Evolutionary conservation across 1,140 invertebrate species (phyloP).

Genomic region (Brachionus rotundiformis): DNA sequence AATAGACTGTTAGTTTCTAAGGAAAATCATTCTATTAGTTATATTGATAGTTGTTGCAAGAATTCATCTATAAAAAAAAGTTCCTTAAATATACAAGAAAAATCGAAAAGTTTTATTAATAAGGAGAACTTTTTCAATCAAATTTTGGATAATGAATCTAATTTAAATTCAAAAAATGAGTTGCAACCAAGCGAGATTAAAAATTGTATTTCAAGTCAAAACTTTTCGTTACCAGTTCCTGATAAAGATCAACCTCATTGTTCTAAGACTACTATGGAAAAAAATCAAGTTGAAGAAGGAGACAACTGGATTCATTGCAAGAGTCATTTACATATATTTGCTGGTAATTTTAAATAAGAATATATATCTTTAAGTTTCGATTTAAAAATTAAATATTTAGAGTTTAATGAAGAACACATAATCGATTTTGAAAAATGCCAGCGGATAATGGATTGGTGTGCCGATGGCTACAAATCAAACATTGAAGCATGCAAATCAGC

Average conservation of each 20-base stretch:
- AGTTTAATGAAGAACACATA: background rate
- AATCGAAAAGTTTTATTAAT: background rate
- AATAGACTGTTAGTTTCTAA: background rate
- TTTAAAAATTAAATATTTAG: background rate
- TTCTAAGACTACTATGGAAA: background rate
- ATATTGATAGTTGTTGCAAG: background rate
- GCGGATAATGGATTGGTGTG: background rate
- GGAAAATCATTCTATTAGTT: background rate
- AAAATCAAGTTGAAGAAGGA: background rate
- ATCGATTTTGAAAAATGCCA: background rate
- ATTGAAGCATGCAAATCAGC: background rate
- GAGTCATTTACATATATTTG: background rate
- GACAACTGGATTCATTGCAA: background rate
- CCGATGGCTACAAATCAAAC: background rate
- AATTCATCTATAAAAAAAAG: background rate
- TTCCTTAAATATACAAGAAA: background rate
- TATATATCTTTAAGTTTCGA: background rate
- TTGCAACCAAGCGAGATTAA: too few species aligned
- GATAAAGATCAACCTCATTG: background rate
- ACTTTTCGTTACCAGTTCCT: background rate
- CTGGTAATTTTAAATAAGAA: constrained; percentile 15
- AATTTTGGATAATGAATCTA: too few species aligned
- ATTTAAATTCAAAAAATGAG: too few species aligned
- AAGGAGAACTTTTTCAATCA: background rate
- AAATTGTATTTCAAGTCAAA: background rate